Percentiles rank a stretch among this genome's conserved stretches.
Evolutionary conservation across 2,888 invertebrate genomes (phyloP).

Genomic region (Hemistola chrysoprasaria): DNA sequence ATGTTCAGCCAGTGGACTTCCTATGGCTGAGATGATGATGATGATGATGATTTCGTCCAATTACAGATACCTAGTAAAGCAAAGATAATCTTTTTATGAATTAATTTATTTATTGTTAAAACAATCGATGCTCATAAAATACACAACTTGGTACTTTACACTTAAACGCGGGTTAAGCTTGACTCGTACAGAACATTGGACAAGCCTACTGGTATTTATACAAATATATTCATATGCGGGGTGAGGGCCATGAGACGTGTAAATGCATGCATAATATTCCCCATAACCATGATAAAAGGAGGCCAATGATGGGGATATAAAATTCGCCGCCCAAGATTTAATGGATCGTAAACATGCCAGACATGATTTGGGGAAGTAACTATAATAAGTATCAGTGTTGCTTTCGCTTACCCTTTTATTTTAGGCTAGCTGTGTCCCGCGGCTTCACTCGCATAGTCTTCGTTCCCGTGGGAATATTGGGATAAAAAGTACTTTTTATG

Average conservation of each 20-base stretch:
- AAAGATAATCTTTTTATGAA: no score
- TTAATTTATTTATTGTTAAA: constrained; percentile 7
- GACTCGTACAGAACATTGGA: constrained; percentile 44
- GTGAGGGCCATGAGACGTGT: constrained; percentile 46
- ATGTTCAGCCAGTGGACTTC: no score
- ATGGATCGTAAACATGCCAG: constrained; percentile 18
- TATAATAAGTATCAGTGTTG: constrained; percentile 6
- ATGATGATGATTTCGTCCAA: no score
- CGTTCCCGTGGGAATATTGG: no score
- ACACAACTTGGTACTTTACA: no score
- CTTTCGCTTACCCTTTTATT: background rate
- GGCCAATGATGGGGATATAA: constrained; percentile 27
- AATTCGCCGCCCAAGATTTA: constrained; percentile 23
- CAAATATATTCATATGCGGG: constrained; percentile 63
- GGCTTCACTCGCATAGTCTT: no score
- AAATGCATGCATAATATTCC: constrained; percentile 45
- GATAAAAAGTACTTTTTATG: no score
- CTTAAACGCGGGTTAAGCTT: constrained; percentile 16
- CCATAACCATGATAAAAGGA: constrained; percentile 27
- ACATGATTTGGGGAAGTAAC: constrained; percentile 14
- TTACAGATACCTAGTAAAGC: no score
- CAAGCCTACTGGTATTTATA: constrained; percentile 55
- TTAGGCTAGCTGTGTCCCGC: no score
- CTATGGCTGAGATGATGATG: no score
- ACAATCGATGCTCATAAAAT: constrained; percentile 18